These are phyloP conservation scores for Micropoecilia bifurca DNA, from an alignment of 2,797 vertebrate genomes.

Conservation along the genomic window DNA sequence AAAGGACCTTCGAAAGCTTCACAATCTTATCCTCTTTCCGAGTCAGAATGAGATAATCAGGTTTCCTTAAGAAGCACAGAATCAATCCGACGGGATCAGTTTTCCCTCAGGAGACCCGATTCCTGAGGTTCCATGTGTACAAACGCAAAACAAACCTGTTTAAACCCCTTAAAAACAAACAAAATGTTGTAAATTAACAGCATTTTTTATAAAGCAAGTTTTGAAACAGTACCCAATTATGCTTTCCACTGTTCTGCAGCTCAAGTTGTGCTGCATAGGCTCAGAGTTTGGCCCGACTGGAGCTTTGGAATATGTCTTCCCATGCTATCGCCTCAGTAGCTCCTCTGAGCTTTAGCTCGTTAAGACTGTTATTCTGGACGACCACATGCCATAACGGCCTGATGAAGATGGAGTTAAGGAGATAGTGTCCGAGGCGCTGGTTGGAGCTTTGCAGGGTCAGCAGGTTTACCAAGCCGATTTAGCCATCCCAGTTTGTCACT, in stretches of 20 bases:
- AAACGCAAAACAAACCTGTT: neutral
- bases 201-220: neutral
- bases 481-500: conserved; percentile 76
- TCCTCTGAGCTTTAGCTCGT: conserved; percentile 42
- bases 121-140: neutral
- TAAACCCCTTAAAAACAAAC: neutral
- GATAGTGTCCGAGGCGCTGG: conserved; percentile 38
- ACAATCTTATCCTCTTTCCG: conserved; percentile 59
- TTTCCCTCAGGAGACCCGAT: conserved; percentile 31
- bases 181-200: neutral
- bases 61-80: conserved; percentile 53
- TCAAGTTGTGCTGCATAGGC: neutral
- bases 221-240: neutral
- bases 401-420: conserved; percentile 67
- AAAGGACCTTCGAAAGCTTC: conserved; percentile 57
- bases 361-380: conserved; percentile 47
- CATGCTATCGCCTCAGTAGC: conserved; percentile 7
- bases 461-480: conserved; percentile 78
- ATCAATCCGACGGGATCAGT: conserved; percentile 43
- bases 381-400: conserved; percentile 28
- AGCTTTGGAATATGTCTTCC: neutral
- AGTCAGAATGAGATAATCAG: conserved; percentile 67
- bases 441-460: conserved; percentile 57
- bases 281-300: neutral
- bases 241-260: neutral